phyloP scores from a whole-genome alignment of 2,888 invertebrate genomes.

The Glyphotaelius pellucidus region DNA sequence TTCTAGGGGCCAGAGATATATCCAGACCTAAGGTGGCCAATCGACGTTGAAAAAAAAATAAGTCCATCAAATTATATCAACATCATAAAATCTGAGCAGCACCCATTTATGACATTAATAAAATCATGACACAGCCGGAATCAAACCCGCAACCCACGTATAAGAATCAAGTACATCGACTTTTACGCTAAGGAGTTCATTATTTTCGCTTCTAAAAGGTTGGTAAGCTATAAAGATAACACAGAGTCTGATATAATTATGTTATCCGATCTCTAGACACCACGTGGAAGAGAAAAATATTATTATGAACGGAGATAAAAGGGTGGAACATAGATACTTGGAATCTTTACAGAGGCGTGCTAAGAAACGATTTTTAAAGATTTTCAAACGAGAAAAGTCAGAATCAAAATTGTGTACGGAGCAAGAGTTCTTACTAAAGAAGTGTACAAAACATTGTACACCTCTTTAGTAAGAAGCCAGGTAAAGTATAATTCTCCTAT shows the following conservation, averaged over 20 bases:
- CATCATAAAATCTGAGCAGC: not conserved
- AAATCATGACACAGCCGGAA: not conserved
- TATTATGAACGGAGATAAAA: conserved; percentile 2
- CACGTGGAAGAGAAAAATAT: not conserved
- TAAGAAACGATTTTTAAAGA: not conserved
- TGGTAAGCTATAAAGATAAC: not conserved
- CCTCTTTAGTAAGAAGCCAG: no score
- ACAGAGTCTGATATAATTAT: not conserved
- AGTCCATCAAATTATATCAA: not conserved
- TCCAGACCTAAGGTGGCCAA: not conserved
- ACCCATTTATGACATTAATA: not conserved
- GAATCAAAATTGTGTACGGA: no score
- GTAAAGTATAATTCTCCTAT: no score
- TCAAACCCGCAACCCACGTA: not conserved
- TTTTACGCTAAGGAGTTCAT: not conserved
- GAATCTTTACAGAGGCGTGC: not conserved
- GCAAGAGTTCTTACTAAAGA: no score
- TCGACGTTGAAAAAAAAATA: not conserved
- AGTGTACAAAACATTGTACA: no score
- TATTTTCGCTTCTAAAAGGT: not conserved
- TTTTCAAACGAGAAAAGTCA: no score
- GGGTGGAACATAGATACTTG: not conserved
- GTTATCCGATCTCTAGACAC: not conserved
- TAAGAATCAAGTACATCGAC: not conserved
- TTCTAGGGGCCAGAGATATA: no score